Base-by-base conservation (phyloP, 37 sponge, comb jelly and placozoan species). In the Haliclona indistincta region DNA sequence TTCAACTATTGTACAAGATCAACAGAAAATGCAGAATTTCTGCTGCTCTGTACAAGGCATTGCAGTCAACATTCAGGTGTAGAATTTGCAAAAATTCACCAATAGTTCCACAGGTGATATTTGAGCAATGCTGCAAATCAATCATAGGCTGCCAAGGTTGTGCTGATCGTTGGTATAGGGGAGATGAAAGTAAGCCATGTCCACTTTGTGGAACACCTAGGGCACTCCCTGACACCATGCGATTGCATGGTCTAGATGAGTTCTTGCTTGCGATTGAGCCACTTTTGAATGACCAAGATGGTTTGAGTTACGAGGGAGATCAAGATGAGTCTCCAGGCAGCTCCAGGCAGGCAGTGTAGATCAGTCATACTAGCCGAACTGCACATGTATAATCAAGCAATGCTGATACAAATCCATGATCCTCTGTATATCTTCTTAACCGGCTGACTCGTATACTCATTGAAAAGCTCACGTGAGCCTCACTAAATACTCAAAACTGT, bases 131-230 rank as follows among this genome's bases (percentile, higher is more conserved):
- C 34, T 84, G 84, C 54, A 69, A 45, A 2, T 41, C 23, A 4
- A 84, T 84, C 28, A 3, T 84, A 0, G 84, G 84, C 0, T 84
- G 76, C 54, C 43, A 84, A 19, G 26, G 5, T 4, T 84, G 84
- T 62, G 70, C 62, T 35, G 77, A 84, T 32, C 58, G 22, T 3
- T 76, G 84, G 84, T 84, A 60, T 43, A 5, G 44, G 6, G 76
- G 76, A 2, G 71, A 58, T 2, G 41, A 70, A 36, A 6, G 2
- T 23, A 68, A 58, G 43, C 43, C 20, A 13, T 84, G 77, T 32
- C 84, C 84, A 0, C 26, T 56, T 19, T 84, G 84, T 29, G 10
- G 76, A 3, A 45, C 56, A 2, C 64, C 56, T 0, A 58, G 77
- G 33, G 76, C 41, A 35, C 43, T 41, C 23, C 38, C 71, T 0